Percentiles rank a stretch among this genome's conserved stretches.
phyloP scores from a whole-genome alignment of 1,140 invertebrate species.

The Calephelis virginiensis region DNA sequence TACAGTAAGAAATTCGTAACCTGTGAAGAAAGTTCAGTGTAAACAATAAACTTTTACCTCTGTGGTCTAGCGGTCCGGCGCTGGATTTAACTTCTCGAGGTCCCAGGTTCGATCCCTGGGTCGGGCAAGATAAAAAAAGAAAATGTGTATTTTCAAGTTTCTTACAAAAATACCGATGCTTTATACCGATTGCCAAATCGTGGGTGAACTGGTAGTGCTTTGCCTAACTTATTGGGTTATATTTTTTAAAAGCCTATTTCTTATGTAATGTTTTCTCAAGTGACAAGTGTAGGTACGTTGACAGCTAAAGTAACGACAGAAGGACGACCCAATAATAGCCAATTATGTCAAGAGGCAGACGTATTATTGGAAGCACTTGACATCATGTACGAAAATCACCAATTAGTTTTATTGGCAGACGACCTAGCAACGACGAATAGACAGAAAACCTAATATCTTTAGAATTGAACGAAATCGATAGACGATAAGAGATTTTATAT shows the following conservation, averaged over 20 bases:
- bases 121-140: too few relatives aligned
- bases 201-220: neutral
- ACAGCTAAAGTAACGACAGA: neutral
- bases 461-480: too few relatives aligned
- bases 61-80: too few relatives aligned
- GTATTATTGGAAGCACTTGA: conserved; percentile 43
- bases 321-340: conserved; percentile 32
- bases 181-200: too few relatives aligned
- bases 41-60: too few relatives aligned
- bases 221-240: neutral
- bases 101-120: too few relatives aligned
- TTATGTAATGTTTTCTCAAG: neutral
- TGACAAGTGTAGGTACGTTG: neutral
- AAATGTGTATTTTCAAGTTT: too few relatives aligned
- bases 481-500: too few relatives aligned
- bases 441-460: neutral
- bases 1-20: too few relatives aligned
- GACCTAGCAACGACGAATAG: conserved; percentile 1
- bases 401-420: conserved; percentile 43
- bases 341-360: conserved; percentile 34
- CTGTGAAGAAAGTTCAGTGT: too few relatives aligned
- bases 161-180: too few relatives aligned
- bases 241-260: neutral
- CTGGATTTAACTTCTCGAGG: too few relatives aligned
- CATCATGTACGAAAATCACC: conserved; percentile 41